Evolutionary conservation across 2,113 vertebrate species (phyloP), one percentile per base, ranked within the genome.

Genomic region (Emydura subglobosa): DNA sequence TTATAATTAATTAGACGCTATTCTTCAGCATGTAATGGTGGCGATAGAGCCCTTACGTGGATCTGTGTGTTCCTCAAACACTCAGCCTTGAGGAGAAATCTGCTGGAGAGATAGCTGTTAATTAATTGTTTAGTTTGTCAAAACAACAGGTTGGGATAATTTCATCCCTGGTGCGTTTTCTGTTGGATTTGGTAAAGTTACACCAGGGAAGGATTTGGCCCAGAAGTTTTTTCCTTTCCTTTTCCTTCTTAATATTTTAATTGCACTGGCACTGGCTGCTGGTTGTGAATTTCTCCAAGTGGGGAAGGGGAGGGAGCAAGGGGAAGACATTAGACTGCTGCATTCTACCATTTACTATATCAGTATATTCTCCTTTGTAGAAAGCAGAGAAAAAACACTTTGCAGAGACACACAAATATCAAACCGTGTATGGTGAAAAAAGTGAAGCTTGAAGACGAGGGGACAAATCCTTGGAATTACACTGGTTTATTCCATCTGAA

Each of bases 1-100:
- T 98, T 97, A 96, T 98, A 98, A 98, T 98, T 98, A 98, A 98
- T 98, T 98, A 97, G 97, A 97, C 94, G 68, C 86, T 97, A 97
- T 98, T 98, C 95, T 98, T 96, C 91, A 44, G 55, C 94, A 96
- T 95, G 96, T 95, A 97, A 97, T 96, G 94, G 97, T 96, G 97
- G 94, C 11, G 6, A 90, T 85, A 96, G 97, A 97, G 97, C 24
- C 49, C 93, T 97, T 97, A 93, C 74, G 93, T 91, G 53, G 96
- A 95, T 98, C 96, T 97, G 92, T 85, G 90, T 96, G 90, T 96
- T 98, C 97, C 92, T 97, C 1, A 0, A 88, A 93, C 72, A 90
- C 85, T 93, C 87, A 96, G 96, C 97, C 8, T 11, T 97, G 95
- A 98, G 96, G 96, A 97, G 85, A 97, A 97, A 98, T 98, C 89